Percentiles rank a stretch among this genome's conserved stretches.
These are phyloP conservation scores for Drosophila equinoxialis DNA, from an alignment of 1,140 invertebrate genomes.

Conservation along the genomic window DNA sequence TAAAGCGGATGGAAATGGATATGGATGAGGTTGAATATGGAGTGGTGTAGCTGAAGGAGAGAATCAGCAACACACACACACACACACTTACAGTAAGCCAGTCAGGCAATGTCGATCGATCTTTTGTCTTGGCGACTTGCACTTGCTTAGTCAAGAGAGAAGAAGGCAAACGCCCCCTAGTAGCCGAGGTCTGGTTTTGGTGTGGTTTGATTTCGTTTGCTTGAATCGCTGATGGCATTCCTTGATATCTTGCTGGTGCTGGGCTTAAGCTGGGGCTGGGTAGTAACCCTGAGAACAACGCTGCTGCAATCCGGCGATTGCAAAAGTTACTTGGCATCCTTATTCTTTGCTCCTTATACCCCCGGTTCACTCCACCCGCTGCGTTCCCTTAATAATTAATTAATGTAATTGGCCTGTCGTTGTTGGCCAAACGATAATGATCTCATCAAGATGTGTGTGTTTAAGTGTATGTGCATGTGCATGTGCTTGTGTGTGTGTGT, in stretches of 20 bases:
- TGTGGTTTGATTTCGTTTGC: conserved; percentile 43
- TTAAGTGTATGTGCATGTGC: background rate
- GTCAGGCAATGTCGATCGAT: conserved; percentile 17
- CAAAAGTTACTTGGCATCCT: conserved; percentile 11
- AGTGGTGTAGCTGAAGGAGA: conserved; percentile 17
- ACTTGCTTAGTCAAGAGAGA: conserved; percentile 16
- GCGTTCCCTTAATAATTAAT: conserved; percentile 80
- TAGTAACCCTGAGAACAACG: conserved; percentile 68
- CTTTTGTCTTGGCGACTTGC: conserved; percentile 17
- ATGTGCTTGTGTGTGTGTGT: conserved; percentile 66
- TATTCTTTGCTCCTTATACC: background rate
- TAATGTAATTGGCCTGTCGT: conserved; percentile 82
- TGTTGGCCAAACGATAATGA: conserved; percentile 75
- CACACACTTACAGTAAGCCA: background rate
- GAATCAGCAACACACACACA: conserved; percentile 4
- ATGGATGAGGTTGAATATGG: conserved; percentile 18
- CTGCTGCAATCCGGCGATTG: conserved; percentile 23
- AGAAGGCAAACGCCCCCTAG: conserved; percentile 14
- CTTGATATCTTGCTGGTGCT: conserved; percentile 54
- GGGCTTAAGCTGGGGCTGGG: too few relatives aligned
- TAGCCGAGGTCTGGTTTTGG: conserved; percentile 7
- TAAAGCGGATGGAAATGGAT: conserved; percentile 58
- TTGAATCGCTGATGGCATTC: conserved; percentile 78
- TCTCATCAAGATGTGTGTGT: conserved; percentile 79
- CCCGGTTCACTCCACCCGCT: conserved; percentile 30